A percentile compares a stretch with the other conserved stretches of the same genome.
phyloP scores from a whole-genome alignment of 2,113 vertebrate species.

The Rhynchopsitta pachyrhyncha region DNA sequence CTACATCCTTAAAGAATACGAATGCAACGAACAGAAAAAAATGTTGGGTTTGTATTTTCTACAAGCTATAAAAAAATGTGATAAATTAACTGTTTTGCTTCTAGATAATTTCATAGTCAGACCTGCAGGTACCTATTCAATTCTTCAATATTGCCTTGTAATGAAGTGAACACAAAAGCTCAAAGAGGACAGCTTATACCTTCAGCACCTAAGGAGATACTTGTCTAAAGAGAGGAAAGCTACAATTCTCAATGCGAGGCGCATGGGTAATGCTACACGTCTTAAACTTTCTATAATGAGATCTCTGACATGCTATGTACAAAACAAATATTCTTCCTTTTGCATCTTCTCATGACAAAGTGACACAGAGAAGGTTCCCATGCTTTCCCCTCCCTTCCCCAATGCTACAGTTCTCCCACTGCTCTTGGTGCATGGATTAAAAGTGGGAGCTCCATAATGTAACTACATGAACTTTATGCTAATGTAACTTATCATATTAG shows the following conservation, averaged over 20 bases:
- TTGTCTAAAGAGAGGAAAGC: not conserved
- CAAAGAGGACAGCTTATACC: not conserved
- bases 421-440: accelerated
- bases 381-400: not conserved
- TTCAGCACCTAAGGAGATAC: not conserved
- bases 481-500: not conserved
- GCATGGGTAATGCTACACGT: not conserved
- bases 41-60: accelerated
- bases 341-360: not conserved
- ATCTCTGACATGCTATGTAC: not conserved
- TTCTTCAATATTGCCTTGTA: not conserved
- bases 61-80: not conserved
- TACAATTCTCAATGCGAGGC: not conserved
- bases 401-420: accelerated
- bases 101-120: not conserved
- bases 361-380: not conserved
- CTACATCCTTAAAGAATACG: not conserved
- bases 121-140: not conserved
- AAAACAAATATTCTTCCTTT: not conserved
- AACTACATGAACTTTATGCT: not conserved
- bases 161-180: not conserved
- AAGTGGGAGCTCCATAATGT: not conserved
- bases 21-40: not conserved
- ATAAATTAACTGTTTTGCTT: not conserved
- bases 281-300: not conserved